phyloP scores from a whole-genome alignment of 2,113 vertebrate genomes.

The Lota lota region DNA sequence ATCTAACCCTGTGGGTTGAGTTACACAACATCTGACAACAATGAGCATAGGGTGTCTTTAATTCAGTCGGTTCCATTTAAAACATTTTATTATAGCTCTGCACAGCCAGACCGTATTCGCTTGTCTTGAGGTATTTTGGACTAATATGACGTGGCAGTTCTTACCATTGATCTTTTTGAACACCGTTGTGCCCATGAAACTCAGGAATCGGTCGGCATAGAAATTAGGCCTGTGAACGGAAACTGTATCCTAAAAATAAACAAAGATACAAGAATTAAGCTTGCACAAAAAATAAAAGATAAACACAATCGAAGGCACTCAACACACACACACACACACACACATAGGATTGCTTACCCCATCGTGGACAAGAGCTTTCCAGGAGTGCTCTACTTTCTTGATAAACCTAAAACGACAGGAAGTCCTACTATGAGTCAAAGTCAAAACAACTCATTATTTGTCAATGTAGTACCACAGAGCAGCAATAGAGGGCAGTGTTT shows the following conservation, averaged over 20 bases:
- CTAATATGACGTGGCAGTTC: slow-evolving; percentile 19
- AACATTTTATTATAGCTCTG: no score
- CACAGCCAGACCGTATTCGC: neutral
- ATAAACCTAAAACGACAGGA: slow-evolving; percentile 78
- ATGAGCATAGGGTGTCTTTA: neutral
- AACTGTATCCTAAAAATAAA: slow-evolving; percentile 81
- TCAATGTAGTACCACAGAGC: no score
- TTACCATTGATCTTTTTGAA: slow-evolving; percentile 90
- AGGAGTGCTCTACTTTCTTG: slow-evolving; percentile 97
- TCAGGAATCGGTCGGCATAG: slow-evolving; percentile 92
- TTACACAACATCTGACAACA: neutral
- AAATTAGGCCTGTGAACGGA: slow-evolving; percentile 93
- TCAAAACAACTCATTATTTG: no score
- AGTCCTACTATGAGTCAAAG: no score
- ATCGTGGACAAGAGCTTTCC: slow-evolving; percentile 96
- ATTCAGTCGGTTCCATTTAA: no score
- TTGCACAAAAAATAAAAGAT: neutral
- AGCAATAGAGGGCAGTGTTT: no score
- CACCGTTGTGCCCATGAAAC: slow-evolving; percentile 90
- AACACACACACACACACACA: slow-evolving; percentile 4
- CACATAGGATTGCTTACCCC: slow-evolving; percentile 73
- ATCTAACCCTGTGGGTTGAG: no score
- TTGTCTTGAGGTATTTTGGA: neutral
- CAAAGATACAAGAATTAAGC: neutral
- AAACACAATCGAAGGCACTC: neutral